Conservation (phyloP, 2,888 invertebrate genomes). For the Melinaea marsaeus region DNA sequence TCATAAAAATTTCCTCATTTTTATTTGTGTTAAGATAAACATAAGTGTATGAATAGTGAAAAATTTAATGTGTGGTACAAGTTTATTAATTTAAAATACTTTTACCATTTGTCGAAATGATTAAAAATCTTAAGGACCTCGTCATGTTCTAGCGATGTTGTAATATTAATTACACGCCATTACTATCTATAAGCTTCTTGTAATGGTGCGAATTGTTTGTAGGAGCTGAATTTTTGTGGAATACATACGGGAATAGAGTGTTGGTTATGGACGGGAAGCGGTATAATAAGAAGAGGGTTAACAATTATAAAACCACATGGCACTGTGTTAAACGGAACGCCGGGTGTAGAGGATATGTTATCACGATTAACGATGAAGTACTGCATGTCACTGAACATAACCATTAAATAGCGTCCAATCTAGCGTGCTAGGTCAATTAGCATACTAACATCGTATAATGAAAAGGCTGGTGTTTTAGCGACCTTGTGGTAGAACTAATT, state of each 20-base stretch:
- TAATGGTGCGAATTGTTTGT: not conserved
- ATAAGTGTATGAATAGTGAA: no score
- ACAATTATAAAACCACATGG: slow-evolving; percentile 26
- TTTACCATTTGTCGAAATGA: no score
- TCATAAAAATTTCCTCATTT: no score
- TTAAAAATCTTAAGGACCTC: no score
- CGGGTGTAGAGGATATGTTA: slow-evolving; percentile 26
- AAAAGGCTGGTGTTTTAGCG: no score
- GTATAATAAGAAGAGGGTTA: slow-evolving; percentile 27
- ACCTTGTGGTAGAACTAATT: no score
- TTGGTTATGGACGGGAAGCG: slow-evolving; percentile 22
- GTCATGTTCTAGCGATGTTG: no score
- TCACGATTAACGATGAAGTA: slow-evolving; percentile 17
- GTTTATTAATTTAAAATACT: no score
- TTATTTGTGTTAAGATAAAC: no score
- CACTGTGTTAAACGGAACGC: slow-evolving; percentile 26
- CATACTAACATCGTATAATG: not conserved
- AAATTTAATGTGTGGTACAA: no score
- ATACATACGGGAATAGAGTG: slow-evolving; percentile 25
- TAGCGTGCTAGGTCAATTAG: not conserved
- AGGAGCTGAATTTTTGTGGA: slow-evolving; percentile 10
- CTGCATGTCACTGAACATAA: slow-evolving; percentile 26
- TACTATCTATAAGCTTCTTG: not conserved
- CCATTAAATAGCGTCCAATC: slow-evolving; percentile 12
- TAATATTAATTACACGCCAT: no score